Percentiles rank a stretch among this genome's conserved stretches.
Conservation (phyloP, 2,888 invertebrate species). For the Parthenolecanium corni region DNA sequence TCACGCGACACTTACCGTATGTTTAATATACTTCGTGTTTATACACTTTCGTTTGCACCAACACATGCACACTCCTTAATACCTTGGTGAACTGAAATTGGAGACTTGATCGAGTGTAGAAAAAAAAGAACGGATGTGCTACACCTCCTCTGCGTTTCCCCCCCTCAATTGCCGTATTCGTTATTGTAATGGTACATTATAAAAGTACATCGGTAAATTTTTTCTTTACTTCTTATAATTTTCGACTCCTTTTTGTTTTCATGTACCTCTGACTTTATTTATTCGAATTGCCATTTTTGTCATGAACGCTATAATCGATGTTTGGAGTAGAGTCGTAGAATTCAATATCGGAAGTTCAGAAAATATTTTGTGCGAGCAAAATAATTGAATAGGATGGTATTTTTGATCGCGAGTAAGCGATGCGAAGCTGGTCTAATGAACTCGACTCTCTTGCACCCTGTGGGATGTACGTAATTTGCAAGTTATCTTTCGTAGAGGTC, state of each 20-base stretch:
- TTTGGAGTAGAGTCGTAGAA: too few species aligned
- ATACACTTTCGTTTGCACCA: background rate
- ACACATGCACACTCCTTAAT: conserved; percentile 1
- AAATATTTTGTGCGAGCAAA: too few species aligned
- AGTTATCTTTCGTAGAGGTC: too few species aligned
- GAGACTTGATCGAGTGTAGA: conserved; percentile 15
- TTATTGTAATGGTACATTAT: conserved; percentile 9
- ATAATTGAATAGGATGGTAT: too few species aligned
- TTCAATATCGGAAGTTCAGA: too few species aligned
- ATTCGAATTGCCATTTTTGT: too few species aligned
- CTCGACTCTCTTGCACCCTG: too few species aligned
- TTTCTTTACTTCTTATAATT: background rate
- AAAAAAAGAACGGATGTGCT: conserved; percentile 21
- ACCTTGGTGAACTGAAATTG: background rate
- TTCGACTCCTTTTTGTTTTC: conserved; percentile 2
- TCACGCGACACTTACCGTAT: conserved; percentile 14
- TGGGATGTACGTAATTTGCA: too few species aligned
- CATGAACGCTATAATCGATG: too few species aligned
- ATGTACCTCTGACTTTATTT: too few species aligned
- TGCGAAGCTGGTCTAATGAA: too few species aligned
- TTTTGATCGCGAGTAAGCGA: too few species aligned
- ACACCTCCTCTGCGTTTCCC: background rate
- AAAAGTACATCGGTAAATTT: conserved; percentile 8
- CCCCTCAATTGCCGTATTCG: background rate
- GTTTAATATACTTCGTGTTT: background rate